A percentile compares a stretch with the other conserved stretches of the same genome.
Evolutionary conservation across 2,113 vertebrate genomes (phyloP).

Genomic region (Phalacrocorax carbo): DNA sequence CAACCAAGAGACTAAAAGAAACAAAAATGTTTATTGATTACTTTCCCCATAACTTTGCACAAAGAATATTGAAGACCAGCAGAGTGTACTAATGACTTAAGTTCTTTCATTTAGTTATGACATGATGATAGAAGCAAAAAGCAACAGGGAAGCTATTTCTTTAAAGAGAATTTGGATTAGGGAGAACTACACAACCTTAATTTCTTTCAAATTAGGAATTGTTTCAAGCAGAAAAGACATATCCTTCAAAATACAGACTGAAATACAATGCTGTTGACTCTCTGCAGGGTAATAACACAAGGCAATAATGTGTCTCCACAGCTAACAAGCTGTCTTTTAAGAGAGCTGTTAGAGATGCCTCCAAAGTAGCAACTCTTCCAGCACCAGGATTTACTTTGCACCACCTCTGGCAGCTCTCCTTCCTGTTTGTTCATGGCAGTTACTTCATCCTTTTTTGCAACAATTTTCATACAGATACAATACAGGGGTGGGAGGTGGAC

Average conservation of each 20-base stretch:
- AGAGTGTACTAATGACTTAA: constrained; percentile 9
- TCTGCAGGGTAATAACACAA: background rate
- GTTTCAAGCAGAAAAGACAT: background rate
- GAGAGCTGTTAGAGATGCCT: background rate
- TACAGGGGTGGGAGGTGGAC: rapidly evolving
- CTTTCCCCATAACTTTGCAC: constrained; percentile 61
- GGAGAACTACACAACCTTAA: background rate
- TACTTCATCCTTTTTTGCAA: background rate
- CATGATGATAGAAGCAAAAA: background rate
- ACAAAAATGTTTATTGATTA: constrained; percentile 73
- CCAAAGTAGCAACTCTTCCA: background rate
- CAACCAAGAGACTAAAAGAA: constrained; percentile 56
- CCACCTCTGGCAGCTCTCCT: background rate
- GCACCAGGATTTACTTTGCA: background rate
- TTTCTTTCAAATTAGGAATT: background rate
- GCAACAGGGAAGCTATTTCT: background rate
- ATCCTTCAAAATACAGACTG: background rate
- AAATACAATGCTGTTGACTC: background rate
- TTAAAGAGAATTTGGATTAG: background rate
- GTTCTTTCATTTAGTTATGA: constrained; percentile 11
- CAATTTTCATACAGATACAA: background rate
- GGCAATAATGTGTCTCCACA: background rate
- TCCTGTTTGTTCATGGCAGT: background rate
- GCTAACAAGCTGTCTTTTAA: background rate
- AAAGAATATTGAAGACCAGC: constrained; percentile 54